Evolutionary conservation across 2,888 invertebrate species (phyloP), one percentile per base, ranked within the genome.

Genomic region (Strigamia crassipes): DNA sequence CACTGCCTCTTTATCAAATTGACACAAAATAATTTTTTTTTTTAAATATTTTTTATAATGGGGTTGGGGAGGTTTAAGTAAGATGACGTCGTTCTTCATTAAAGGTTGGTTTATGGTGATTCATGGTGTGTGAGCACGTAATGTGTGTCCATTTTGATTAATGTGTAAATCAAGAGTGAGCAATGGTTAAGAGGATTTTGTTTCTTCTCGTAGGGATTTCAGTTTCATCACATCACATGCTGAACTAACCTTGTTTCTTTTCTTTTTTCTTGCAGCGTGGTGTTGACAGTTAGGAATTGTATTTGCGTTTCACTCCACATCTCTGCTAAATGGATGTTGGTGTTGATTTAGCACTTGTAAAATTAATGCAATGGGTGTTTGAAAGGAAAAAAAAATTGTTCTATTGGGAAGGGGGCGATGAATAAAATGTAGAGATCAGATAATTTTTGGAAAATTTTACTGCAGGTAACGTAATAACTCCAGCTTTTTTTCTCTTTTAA

Each of bases 281-380:
- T 27, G 66, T 66, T 66, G 66, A 66, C 66, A 66, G 66, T 66
- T 27, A 31, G 31, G 66, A 27, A 66, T 66, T 66, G 66, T 66
- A 66, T 66, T 66, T 66, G 31, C 66, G 15, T 66, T 66, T 66
- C 66, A 66, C 27, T 66, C 66, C 23, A 66, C 51, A 51, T n/a
- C 51, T 51, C 10, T 66, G 66, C 27, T 27, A 27, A 66, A 66
- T 66, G 23, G 66, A 66, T 66, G 66, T 66, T 23, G 27, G 27
- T 66, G 66, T 66, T 66, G 9, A 66, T 66, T 66, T 66, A 66
- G 27, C 12, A 27, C 66, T 13, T 23, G 27, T 3, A 12, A 66
- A 66, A 66, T 66, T 66, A 66, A 66, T 66, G 8, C 66, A 10
- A 66, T 1, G 13, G 9, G 66, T 27, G 23, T 61, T 51, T n/a